Evolutionary conservation across 2,888 invertebrate genomes (phyloP).

Genomic region (Macaria notata): DNA sequence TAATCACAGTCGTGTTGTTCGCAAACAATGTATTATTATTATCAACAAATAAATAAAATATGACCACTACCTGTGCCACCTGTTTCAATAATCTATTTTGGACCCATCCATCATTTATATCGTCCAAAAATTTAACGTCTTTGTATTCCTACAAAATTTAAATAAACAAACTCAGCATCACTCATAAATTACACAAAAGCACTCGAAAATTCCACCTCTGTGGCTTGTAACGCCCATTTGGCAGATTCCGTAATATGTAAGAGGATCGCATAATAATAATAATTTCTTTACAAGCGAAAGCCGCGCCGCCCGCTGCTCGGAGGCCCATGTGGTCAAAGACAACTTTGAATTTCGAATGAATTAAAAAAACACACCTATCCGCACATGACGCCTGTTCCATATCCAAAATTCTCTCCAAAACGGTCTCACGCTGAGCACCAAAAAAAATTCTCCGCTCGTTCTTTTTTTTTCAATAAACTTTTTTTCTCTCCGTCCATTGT

Average conservation of each 20-base stretch:
- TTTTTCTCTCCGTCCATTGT: slow-evolving; percentile 55
- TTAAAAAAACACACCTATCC: slow-evolving; percentile 48
- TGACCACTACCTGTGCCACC: no score
- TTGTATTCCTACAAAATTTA: slow-evolving; percentile 22
- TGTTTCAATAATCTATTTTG: no score
- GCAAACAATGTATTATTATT: no score
- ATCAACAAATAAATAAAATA: no score
- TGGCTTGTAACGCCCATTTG: slow-evolving; percentile 54
- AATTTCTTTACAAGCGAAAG: slow-evolving; percentile 54
- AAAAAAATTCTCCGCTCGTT: slow-evolving; percentile 60
- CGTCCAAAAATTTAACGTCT: not conserved
- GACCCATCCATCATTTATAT: no score
- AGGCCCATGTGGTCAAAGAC: slow-evolving; percentile 36
- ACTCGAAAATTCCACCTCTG: slow-evolving; percentile 42
- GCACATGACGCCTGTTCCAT: slow-evolving; percentile 74
- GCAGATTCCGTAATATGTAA: slow-evolving; percentile 56
- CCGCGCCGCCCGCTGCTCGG: slow-evolving; percentile 47
- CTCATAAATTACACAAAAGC: slow-evolving; percentile 45
- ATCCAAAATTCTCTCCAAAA: slow-evolving; percentile 76
- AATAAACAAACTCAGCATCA: slow-evolving; percentile 53
- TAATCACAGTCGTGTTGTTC: no score
- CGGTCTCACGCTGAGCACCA: slow-evolving; percentile 76
- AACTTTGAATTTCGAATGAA: slow-evolving; percentile 41
- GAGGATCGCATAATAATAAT: slow-evolving; percentile 51
- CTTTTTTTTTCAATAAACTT: slow-evolving; percentile 53